Conservation (phyloP, 2,888 invertebrate species). For the Ectemnius lituratus region DNA sequence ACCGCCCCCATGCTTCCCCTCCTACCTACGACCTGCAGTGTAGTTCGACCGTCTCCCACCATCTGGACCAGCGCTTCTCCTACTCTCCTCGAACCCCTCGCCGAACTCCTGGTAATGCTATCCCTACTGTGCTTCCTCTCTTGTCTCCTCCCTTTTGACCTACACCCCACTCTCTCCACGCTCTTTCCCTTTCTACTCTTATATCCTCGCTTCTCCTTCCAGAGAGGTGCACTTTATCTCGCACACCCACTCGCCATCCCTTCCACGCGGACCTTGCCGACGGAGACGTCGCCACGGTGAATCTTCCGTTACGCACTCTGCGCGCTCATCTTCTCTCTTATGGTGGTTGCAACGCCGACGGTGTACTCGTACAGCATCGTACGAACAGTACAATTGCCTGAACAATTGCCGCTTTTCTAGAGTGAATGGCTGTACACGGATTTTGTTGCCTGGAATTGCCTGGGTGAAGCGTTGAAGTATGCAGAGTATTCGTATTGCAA, state of each 20-base stretch:
- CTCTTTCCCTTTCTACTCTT: conserved; percentile 17
- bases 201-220: neutral
- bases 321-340: neutral
- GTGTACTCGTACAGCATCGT: no score
- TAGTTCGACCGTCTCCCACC: conserved; percentile 38
- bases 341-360: neutral
- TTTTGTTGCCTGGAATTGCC: no score
- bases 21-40: conserved; percentile 48
- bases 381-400: no score
- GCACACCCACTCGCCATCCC: neutral
- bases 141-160: conserved; percentile 45
- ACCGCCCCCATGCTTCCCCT: conserved; percentile 77
- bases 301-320: neutral
- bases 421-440: no score
- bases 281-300: neutral
- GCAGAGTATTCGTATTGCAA: no score
- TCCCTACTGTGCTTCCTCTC: conserved; percentile 40
- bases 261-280: neutral
- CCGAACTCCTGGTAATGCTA: conserved; percentile 29
- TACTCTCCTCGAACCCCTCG: conserved; percentile 29
- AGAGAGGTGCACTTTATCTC: neutral
- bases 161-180: conserved; percentile 32
- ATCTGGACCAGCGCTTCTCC: conserved; percentile 15
- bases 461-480: no score
- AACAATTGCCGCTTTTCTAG: no score